Base-by-base conservation (phyloP, 64 coral and sea anemone species). In the Catalaphyllia jardinei region DNA sequence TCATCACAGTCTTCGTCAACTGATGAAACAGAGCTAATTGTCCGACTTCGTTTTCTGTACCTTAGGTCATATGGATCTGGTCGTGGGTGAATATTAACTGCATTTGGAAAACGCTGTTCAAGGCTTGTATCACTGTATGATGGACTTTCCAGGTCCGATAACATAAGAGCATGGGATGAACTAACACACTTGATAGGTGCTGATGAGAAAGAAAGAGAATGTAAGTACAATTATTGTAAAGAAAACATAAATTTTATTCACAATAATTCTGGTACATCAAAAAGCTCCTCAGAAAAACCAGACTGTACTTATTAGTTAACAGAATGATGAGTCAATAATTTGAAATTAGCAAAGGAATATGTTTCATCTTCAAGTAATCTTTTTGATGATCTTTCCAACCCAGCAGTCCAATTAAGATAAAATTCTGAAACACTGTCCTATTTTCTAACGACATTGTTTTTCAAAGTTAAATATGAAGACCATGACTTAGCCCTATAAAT, bases 1-100 rank as follows among this genome's bases (percentile, higher is more conserved):
- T 96, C 95, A 87, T 88, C 88, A 79, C 91, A 82, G 64, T 96
- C 95, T 71, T 96, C 95, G 35, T 92, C 84, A 33, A 92, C 90
- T 31, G 95, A 96, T 15, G 95, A 96, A 38, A 96, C 90, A 7
- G 95, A 96, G 46, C 94, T 93, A 30, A 90, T 71, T 46, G 94
- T 96, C 27, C 94, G 60, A 67, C 94, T 96, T 71, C 89, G 81
- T 62, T 96, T 96, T 82, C 94, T 79, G 91, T 93, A 96, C 30
- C 87, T 69, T 51, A 90, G 84, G 59, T 96, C 94, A 83, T 86
- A 93, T 18, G 87, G 74, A 30, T 93, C 94, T 27, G 91, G 24
- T 31, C 94, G 90, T 31, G 60, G 91, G 65, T 96, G 94, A 49
- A 96, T 93, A 79, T 60, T 96, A 7, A 96, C n/a, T 20, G 94